phyloP scores from a whole-genome alignment of 2,797 vertebrate species.

The Sardinella longiceps region DNA sequence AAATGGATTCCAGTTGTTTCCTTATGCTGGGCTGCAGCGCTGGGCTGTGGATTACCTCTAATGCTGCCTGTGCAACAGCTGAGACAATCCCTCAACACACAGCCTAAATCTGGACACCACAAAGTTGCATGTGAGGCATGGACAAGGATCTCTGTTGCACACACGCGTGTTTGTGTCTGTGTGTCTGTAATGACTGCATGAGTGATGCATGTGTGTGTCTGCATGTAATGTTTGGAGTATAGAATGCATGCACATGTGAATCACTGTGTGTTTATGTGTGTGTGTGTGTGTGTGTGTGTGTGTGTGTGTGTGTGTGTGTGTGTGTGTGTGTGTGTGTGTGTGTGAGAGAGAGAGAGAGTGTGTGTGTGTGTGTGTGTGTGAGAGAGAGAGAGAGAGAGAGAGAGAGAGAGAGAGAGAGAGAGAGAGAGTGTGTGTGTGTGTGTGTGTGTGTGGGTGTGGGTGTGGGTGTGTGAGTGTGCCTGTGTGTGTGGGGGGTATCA shows the following conservation, averaged over 20 bases:
- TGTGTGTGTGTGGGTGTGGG: background rate
- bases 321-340: too few relatives aligned
- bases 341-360: background rate
- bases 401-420: too few relatives aligned
- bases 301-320: background rate
- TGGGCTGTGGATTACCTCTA: background rate
- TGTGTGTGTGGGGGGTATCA: background rate
- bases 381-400: background rate
- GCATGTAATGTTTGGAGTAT: too few relatives aligned
- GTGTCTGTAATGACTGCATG: background rate
- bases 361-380: constrained; percentile 14
- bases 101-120: background rate
- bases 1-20: background rate
- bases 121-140: background rate
- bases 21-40: background rate
- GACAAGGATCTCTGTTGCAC: background rate
- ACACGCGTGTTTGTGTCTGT: background rate
- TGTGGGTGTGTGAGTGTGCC: background rate
- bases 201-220: background rate
- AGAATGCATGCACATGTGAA: background rate
- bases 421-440: background rate
- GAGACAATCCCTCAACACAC: background rate
- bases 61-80: background rate
- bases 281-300: constrained; percentile 18
- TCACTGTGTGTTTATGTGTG: background rate